Evolutionary conservation across 2,888 invertebrate genomes (phyloP).

Genomic region (Spatulosminthurus flaviceps): DNA sequence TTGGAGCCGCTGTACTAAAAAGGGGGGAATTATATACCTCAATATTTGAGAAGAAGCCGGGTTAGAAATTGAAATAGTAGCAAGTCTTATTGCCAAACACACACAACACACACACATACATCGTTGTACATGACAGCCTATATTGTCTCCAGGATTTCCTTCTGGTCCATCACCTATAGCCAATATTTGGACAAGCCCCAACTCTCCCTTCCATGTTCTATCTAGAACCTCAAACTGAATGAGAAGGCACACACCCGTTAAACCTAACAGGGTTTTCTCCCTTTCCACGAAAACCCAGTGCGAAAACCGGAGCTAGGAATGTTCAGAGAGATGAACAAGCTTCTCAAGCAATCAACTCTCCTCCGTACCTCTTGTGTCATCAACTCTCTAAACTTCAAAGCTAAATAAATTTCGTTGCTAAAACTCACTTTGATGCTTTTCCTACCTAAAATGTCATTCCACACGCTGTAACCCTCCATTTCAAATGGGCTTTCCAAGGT

Average conservation of each 20-base stretch:
- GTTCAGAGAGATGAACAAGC: slow-evolving; percentile 46
- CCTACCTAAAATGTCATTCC: too few relatives aligned
- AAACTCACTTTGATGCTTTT: background rate
- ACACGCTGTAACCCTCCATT: too few relatives aligned
- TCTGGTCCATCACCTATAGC: slow-evolving; percentile 45
- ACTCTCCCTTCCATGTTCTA: background rate
- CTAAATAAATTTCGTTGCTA: background rate
- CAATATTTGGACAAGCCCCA: slow-evolving; percentile 50
- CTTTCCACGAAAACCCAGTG: background rate
- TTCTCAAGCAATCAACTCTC: slow-evolving; percentile 40
- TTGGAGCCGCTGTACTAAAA: background rate
- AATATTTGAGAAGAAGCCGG: background rate
- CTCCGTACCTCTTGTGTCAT: background rate
- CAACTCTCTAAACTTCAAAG: background rate
- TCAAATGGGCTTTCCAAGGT: too few relatives aligned
- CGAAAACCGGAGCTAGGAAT: slow-evolving; percentile 29
- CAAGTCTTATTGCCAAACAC: slow-evolving; percentile 1
- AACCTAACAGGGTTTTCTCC: background rate
- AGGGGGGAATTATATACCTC: slow-evolving; percentile 20
- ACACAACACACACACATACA: too few relatives aligned
- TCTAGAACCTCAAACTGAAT: too few relatives aligned
- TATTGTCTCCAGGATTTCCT: slow-evolving; percentile 38
- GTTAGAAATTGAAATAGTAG: background rate
- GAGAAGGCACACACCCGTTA: background rate
- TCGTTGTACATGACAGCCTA: slow-evolving; percentile 12